phyloP scores from a whole-genome alignment of 2,888 invertebrate species.

The Caenorhabditis parvicauda region DNA sequence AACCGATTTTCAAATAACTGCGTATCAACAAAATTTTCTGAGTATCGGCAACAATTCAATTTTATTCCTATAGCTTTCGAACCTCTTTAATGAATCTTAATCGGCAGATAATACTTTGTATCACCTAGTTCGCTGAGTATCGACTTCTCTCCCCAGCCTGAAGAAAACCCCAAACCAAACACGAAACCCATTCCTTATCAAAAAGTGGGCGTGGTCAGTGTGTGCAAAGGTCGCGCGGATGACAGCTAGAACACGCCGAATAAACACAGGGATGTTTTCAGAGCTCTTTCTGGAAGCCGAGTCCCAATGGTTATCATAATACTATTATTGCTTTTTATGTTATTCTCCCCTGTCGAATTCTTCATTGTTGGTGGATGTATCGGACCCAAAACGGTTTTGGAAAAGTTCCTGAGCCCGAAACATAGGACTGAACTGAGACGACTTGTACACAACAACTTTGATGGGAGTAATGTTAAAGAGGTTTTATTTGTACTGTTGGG shows the following conservation, averaged over 20 bases:
- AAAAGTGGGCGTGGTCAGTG: too few species aligned
- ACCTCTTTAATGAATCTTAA: background rate
- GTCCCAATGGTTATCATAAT: background rate
- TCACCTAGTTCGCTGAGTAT: too few species aligned
- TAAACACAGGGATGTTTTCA: background rate
- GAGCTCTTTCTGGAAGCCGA: background rate
- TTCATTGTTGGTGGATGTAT: slow-evolving; percentile 47
- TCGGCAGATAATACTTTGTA: too few species aligned
- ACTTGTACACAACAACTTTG: slow-evolving; percentile 43
- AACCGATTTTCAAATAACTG: too few species aligned
- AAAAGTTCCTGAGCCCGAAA: slow-evolving; percentile 29
- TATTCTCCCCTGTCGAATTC: slow-evolving; percentile 2
- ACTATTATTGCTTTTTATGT: slow-evolving; percentile 3
- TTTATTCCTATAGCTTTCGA: too few species aligned
- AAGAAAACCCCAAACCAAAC: too few species aligned
- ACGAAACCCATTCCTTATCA: too few species aligned
- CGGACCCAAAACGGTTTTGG: slow-evolving; percentile 39
- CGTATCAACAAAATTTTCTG: too few species aligned
- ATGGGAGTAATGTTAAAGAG: slow-evolving; percentile 34
- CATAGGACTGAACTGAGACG: slow-evolving; percentile 31
- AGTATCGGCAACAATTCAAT: too few species aligned
- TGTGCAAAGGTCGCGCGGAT: too few species aligned
- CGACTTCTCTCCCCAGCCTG: too few species aligned
- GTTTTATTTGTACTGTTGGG: too few species aligned
- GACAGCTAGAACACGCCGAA: background rate